Evolutionary conservation across 2,888 invertebrate genomes (phyloP), one percentile per base, ranked within the genome.

Genomic region (Coleophora deauratella): DNA sequence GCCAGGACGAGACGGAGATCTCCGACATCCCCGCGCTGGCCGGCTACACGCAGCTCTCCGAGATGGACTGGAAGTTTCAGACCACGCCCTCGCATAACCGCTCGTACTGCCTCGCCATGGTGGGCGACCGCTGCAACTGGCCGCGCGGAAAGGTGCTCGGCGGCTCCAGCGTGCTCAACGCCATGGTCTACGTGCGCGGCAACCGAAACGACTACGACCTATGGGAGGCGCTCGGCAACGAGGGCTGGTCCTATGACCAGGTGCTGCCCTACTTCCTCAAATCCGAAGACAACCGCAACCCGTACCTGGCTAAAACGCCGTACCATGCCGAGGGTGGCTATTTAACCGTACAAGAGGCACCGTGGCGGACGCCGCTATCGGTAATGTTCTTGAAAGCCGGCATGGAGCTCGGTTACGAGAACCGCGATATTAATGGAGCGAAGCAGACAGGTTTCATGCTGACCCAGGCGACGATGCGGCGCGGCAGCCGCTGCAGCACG

Each of bases 51-150:
- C 96, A 96, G 66, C 88, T 95, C 45, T 92, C 94, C 14, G 93
- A 95, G 28, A 88, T 96, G 70, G 96, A 97, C 78, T 97, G 97
- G 97, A 92, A 96, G 79, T 97, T 92, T 74, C 93, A 95, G 74
- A 96, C 96, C 2, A 91, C 93, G 3, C 93, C 94, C 0, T 91
- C 92, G 1, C 82, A 88, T 30, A 90, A 91, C 51, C 90, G 92
- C 36, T 89, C 91, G n/a, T 95, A 94, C 72, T 96, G 96, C 61
- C 88, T 93, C 47, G 95, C 93, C 7, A 95, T 96, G 95, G 90
- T 91, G 50, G 94, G 93, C 0, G 94, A 94, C 68, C 87, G 94
- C 46, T 96, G 95, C 72, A 94, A 94, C 75, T 96, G 95, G 96
- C 95, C 96, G 2, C 87, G 98, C 49, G 98, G 98, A 39, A 96